Evolutionary conservation across 2,888 invertebrate species (phyloP).

Genomic region (Synanthedon vespiformis): DNA sequence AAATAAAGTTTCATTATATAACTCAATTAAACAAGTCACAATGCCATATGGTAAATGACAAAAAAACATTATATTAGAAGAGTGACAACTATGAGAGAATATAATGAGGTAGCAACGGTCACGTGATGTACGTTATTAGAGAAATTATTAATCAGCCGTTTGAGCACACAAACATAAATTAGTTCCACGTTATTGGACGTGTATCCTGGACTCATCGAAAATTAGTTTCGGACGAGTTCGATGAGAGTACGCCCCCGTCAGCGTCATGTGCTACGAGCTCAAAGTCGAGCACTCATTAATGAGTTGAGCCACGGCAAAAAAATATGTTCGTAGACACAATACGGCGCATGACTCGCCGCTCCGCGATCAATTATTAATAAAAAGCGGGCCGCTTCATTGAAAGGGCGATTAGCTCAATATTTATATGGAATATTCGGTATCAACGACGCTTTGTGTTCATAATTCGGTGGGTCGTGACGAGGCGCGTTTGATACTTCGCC

Average conservation of each 20-base stretch:
- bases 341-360: conserved; percentile 66
- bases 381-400: conserved; percentile 70
- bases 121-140: background rate
- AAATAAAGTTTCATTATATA: too few relatives aligned
- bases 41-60: background rate
- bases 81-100: background rate
- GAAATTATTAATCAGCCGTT: conserved; percentile 3
- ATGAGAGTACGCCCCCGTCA: conserved; percentile 26
- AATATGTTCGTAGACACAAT: conserved; percentile 60
- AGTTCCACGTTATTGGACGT: conserved; percentile 44
- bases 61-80: background rate
- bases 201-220: conserved; percentile 41
- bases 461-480: conserved; percentile 68
- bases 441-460: conserved; percentile 68
- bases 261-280: conserved; percentile 44
- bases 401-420: conserved; percentile 72
- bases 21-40: background rate
- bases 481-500: conserved; percentile 53
- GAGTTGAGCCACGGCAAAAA: conserved; percentile 57
- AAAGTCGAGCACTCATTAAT: conserved; percentile 42
- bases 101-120: background rate
- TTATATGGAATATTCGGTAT: conserved; percentile 72
- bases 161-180: conserved; percentile 43
- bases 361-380: conserved; percentile 69
- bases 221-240: conserved; percentile 48